Base-by-base conservation (phyloP, 2,113 vertebrate species). In the Cheilinus undulatus region DNA sequence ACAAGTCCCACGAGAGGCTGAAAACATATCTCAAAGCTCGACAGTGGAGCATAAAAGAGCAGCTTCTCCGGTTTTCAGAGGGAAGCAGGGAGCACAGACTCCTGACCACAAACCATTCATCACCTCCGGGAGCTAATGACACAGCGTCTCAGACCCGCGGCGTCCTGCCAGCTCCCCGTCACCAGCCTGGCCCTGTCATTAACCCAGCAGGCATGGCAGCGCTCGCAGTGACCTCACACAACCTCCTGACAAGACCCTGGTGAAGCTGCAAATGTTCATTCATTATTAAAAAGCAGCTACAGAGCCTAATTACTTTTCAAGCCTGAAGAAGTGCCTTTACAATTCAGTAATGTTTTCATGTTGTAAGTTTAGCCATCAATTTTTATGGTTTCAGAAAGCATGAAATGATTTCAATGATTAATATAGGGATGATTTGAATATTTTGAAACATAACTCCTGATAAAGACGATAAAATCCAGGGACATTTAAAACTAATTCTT, bases 121-220 rank as follows among this genome's bases (percentile, higher is more conserved):
- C 88, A 85, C 86, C 86, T 88, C 78, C 66, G 22, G 51, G 73
- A 82, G 80, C 69, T 86, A 92, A 89, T 88, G 78, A 85, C 89
- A 89, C 4, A 5, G 84, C 60, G 68, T 76, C 82, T 80, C 69
- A 62, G 82, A 56, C 48, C 49, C 48, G 74, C 53, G 58, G 86
- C 80, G 42, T 61, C 63, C 66, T 56, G 87, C 90, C 91, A 89
- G 78, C 58, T 17, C 86, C 38, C 58, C 40, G 64, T 87, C 82
- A 90, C 83, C 84, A 70, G 84, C 51, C 84, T 73, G 76, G 70
- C 80, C 85, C 85, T 91, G 88, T 90, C 84, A 90, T 92, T 88
- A 90, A 86, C 81, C 85, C 78, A 81, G 82, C 74, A 80, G 69
- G 61, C 67, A 83, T 63, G 78, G 80, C 73, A 83, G 62, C 7